Evolutionary conservation across 1,140 invertebrate species (phyloP), one percentile per base, ranked within the genome.

Genomic region (Drosophila ohnishii): DNA sequence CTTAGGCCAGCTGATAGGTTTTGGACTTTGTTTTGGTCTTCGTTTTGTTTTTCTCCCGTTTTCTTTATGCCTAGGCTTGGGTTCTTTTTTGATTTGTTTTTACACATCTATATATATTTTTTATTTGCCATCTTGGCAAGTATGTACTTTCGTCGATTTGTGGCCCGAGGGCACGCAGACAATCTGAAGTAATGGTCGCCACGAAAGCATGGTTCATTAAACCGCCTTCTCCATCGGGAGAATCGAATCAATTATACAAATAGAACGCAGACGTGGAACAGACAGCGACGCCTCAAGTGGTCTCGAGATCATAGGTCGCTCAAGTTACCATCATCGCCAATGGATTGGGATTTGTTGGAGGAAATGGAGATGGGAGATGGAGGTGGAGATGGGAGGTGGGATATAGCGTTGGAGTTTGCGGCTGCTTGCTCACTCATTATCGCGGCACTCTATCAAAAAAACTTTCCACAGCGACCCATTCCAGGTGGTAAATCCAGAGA

Each of bases 201-300:
- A 61, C 69, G 62, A 83, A 81, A 78, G 76, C 72, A 53, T 83
- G 70, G 80, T 78, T 78, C 78, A 87, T 85, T 80, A 78, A 72
- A 79, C 74, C 56, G 32, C 61, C 71, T 74, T 64, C 53, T 53
- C 34, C 59, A 47, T 35, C 22, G 50, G 60, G 40, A 59, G 60
- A 71, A 85, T 85, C 83, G 59, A 87, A 82, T 86, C 83, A 82
- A 86, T 86, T 86, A 83, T 72, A 73, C 60, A 75, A 67, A 76
- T 55, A 66, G 71, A 66, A 55, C 62, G 70, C 50, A 75, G 69
- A 74, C 57, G 39, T 56, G 70, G 60, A 77, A 65, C 66, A 75
- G 75, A 82, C 70, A 66, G 67, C 64, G 73, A 77, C 65, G 57
- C 50, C 60, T 59, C 73, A 60, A 73, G 63, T 74, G 73, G 71